Evolutionary conservation across 2,113 vertebrate species (phyloP).

Genomic region (Daphoenositta chrysoptera): DNA sequence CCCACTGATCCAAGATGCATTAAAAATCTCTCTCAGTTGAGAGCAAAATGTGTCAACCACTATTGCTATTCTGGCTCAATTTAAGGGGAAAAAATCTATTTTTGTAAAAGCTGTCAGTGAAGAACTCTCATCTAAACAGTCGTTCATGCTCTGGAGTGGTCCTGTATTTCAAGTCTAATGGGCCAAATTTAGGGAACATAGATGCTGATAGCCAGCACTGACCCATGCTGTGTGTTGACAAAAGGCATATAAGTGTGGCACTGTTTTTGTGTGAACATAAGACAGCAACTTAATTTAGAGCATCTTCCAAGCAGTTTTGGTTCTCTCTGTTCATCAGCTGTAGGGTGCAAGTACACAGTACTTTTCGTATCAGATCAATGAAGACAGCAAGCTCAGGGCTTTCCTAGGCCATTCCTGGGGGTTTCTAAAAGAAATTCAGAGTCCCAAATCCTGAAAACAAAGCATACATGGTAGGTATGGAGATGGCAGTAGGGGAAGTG

Average conservation of each 20-base stretch:
- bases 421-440: not conserved
- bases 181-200: not conserved
- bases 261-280: not conserved
- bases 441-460: not conserved
- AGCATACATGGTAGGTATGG: accelerated
- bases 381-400: not conserved
- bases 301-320: not conserved
- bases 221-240: not conserved
- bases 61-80: not conserved
- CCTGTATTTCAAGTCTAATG: not conserved
- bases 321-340: not conserved
- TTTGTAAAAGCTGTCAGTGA: slow-evolving; percentile 16
- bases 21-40: slow-evolving; percentile 28
- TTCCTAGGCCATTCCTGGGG: not conserved
- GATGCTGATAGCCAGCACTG: not conserved
- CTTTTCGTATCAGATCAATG: not conserved
- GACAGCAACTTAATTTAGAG: not conserved
- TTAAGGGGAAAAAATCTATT: slow-evolving; percentile 17
- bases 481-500: not conserved
- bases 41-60: slow-evolving; percentile 8
- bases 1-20: slow-evolving; percentile 22
- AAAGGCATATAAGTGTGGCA: not conserved
- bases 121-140: not conserved
- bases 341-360: accelerated
- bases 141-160: not conserved